Conservation (phyloP, 2,888 invertebrate genomes). For the Diplazon laetatorius region DNA sequence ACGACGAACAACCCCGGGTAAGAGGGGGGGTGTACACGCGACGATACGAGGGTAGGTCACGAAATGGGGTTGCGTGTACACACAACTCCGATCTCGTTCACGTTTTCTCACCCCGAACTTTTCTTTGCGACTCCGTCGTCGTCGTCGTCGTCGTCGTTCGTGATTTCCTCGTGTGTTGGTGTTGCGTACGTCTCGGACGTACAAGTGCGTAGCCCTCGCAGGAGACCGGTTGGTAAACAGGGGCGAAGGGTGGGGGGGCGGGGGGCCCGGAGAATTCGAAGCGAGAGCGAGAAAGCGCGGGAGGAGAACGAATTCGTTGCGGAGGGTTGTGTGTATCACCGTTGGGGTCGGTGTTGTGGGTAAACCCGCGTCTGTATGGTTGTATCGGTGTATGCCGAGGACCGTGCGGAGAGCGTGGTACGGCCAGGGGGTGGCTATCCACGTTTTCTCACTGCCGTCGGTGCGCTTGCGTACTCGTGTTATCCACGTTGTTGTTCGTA, state of each 20-base stretch:
- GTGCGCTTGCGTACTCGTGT: conserved; percentile 63
- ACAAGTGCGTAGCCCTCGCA: conserved; percentile 45
- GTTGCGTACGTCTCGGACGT: conserved; percentile 47
- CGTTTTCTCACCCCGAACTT: conserved; percentile 7
- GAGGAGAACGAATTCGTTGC: conserved; percentile 21
- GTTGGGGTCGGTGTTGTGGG: conserved; percentile 64
- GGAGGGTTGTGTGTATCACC: conserved; percentile 46
- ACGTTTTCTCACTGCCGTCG: conserved; percentile 58
- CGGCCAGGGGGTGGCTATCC: conserved; percentile 42
- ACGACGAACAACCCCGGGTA: neutral
- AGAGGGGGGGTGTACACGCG: conserved; percentile 36
- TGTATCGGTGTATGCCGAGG: conserved; percentile 56
- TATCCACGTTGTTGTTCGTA: conserved; percentile 61
- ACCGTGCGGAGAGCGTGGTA: neutral
- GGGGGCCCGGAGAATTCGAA: conserved; percentile 2
- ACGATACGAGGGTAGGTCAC: conserved; percentile 60
- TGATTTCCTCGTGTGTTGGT: too few relatives aligned
- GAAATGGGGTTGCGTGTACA: conserved; percentile 64
- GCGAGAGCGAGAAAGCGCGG: conserved; percentile 53
- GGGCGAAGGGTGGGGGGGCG: too few relatives aligned
- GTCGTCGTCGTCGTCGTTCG: conserved; percentile 44
- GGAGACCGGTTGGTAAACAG: conserved; percentile 58
- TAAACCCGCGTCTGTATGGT: too few relatives aligned
- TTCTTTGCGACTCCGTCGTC: neutral
- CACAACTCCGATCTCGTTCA: conserved; percentile 48